Conservation (phyloP, 2,888 invertebrate genomes). For the Tenthredo mesomela region DNA sequence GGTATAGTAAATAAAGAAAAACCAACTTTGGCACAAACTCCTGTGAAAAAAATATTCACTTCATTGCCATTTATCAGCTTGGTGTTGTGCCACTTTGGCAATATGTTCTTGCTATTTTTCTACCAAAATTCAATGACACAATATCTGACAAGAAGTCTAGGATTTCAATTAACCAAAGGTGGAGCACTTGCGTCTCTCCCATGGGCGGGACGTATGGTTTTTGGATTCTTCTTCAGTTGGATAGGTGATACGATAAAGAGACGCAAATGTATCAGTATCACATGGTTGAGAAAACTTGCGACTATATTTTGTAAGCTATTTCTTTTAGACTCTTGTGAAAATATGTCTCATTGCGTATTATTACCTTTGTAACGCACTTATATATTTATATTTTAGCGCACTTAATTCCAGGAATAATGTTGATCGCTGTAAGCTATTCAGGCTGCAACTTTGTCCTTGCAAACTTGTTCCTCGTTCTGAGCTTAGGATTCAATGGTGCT, state of each 20-base stretch:
- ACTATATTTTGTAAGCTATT: conserved; percentile 70
- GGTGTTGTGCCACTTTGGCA: conserved; percentile 85
- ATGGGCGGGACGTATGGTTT: conserved; percentile 84
- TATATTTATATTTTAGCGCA: conserved; percentile 77
- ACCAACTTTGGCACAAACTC: conserved; percentile 79
- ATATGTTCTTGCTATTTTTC: conserved; percentile 88
- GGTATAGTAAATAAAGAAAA: conserved; percentile 63
- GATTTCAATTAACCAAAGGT: conserved; percentile 86
- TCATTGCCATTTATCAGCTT: conserved; percentile 87
- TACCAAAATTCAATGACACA: conserved; percentile 88
- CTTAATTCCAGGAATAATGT: conserved; percentile 81
- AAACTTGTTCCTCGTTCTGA: conserved; percentile 68
- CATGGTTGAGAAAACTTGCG: conserved; percentile 67
- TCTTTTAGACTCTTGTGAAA: neutral
- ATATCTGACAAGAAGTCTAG: conserved; percentile 86
- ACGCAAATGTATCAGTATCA: conserved; percentile 77
- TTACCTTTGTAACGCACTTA: conserved; percentile 5
- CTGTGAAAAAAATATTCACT: conserved; percentile 82
- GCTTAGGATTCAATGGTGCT: conserved; percentile 73
- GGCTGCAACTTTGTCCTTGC: conserved; percentile 67
- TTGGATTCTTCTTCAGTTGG: conserved; percentile 86
- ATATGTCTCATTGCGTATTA: neutral
- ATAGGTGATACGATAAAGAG: conserved; percentile 83
- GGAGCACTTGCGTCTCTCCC: conserved; percentile 86
- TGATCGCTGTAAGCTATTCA: conserved; percentile 71